phyloP scores from a whole-genome alignment of 2,113 vertebrate genomes.

The Leptobrachium leishanense region DNA sequence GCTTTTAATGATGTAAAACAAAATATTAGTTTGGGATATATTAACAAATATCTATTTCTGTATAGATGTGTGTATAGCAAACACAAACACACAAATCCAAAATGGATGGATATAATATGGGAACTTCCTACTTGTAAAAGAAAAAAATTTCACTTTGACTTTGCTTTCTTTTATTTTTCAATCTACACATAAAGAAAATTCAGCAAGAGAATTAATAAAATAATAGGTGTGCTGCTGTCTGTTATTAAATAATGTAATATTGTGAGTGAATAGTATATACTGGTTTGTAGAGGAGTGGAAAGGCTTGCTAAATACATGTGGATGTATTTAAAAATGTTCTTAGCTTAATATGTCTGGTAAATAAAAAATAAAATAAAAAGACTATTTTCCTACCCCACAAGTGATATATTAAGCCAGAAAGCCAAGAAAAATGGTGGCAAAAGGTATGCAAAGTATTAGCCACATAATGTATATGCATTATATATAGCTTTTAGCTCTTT shows the following conservation, averaged over 20 bases:
- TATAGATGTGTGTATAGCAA: not conserved
- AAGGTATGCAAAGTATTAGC: not conserved
- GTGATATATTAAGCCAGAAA: not conserved
- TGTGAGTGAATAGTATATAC: not conserved
- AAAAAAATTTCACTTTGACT: not conserved
- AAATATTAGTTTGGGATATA: constrained; percentile 8
- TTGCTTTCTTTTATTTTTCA: constrained; percentile 4
- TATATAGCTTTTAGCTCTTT: not conserved
- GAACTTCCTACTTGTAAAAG: not conserved
- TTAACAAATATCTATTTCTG: constrained; percentile 7
- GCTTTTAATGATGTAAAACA: not conserved
- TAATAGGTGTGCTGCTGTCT: not conserved
- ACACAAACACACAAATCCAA: no score
- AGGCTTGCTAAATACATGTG: not conserved
- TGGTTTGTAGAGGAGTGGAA: not conserved
- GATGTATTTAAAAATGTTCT: not conserved
- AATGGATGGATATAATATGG: not conserved
- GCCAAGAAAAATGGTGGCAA: not conserved
- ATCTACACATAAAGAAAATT: not conserved
- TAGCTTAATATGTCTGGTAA: no score
- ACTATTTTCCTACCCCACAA: not conserved
- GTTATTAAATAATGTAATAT: not conserved
- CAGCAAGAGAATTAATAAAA: not conserved
- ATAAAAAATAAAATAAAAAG: not conserved
- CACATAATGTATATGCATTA: not conserved